phyloP scores from a whole-genome alignment of 2,113 vertebrate genomes.

The Ammodytes marinus region DNA sequence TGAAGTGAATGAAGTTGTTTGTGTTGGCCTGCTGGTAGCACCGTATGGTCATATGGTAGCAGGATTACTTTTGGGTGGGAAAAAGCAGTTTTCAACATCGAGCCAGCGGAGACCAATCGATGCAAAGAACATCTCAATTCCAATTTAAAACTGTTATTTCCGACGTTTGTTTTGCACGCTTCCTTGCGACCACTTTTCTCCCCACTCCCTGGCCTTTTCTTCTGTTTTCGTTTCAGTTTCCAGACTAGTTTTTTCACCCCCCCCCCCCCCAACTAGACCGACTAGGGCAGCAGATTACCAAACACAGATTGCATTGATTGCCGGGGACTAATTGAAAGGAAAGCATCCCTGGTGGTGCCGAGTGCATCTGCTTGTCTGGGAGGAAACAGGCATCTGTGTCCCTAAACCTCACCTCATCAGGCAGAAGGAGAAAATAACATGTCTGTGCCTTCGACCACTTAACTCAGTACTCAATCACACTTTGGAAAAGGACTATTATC shows the following conservation, averaged over 20 bases:
- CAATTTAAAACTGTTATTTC: slow-evolving; percentile 36
- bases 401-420: slow-evolving; percentile 71
- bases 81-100: slow-evolving; percentile 11
- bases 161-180: slow-evolving; percentile 14
- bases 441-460: slow-evolving; percentile 61
- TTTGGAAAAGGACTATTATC: slow-evolving; percentile 65
- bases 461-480: slow-evolving; percentile 72
- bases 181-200: slow-evolving; percentile 22
- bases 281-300: slow-evolving; percentile 68
- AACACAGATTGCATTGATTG: slow-evolving; percentile 81
- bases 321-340: slow-evolving; percentile 80
- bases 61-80: slow-evolving; percentile 27
- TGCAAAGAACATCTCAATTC: slow-evolving; percentile 22
- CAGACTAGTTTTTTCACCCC: slow-evolving; percentile 22
- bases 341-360: slow-evolving; percentile 68
- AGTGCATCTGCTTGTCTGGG: slow-evolving; percentile 74
- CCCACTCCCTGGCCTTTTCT: slow-evolving; percentile 24
- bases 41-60: slow-evolving; percentile 22
- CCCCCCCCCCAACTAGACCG: slow-evolving; percentile 26
- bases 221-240: slow-evolving; percentile 42
- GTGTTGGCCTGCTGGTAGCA: slow-evolving; percentile 19
- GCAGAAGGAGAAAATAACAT: slow-evolving; percentile 60
- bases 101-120: slow-evolving; percentile 34
- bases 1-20: slow-evolving; percentile 18
- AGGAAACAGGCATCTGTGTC: slow-evolving; percentile 69